phyloP scores from a whole-genome alignment of 2,888 invertebrate species.

The Eupithecia inturbata region DNA sequence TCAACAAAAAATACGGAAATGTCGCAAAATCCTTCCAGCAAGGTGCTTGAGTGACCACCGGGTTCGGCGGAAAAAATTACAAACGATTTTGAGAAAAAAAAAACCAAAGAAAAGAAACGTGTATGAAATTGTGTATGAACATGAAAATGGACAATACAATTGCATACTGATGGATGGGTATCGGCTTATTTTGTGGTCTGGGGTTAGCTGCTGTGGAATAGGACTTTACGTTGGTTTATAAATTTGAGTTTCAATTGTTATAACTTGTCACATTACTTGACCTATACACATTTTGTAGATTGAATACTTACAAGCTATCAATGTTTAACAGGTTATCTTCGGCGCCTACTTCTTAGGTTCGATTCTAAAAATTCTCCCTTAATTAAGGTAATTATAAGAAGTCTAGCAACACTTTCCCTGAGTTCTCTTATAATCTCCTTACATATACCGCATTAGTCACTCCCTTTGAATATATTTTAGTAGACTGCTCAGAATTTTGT shows the following conservation, averaged over 20 bases:
- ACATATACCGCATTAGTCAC: too few species aligned
- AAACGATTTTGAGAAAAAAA: slow-evolving; percentile 36
- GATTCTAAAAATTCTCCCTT: too few species aligned
- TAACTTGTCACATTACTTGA: neutral
- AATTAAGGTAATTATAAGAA: too few species aligned
- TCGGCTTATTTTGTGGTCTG: slow-evolving; percentile 21
- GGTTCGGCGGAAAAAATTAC: slow-evolving; percentile 58
- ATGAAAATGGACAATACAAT: slow-evolving; percentile 63
- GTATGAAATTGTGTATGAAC: slow-evolving; percentile 27
- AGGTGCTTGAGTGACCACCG: slow-evolving; percentile 74
- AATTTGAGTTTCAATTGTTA: too few species aligned
- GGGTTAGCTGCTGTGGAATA: slow-evolving; percentile 38
- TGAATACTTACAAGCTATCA: too few species aligned
- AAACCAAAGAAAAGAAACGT: slow-evolving; percentile 16
- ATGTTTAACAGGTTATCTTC: too few species aligned
- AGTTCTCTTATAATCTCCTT: too few species aligned
- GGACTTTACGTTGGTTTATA: slow-evolving; percentile 6
- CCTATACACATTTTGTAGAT: neutral
- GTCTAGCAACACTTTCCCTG: too few species aligned
- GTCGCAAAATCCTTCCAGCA: slow-evolving; percentile 61
- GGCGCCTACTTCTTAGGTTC: too few species aligned
- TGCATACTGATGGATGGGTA: slow-evolving; percentile 74
- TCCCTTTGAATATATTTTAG: too few species aligned
- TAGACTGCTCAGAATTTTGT: too few species aligned
- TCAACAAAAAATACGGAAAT: slow-evolving; percentile 64